Percentiles rank a stretch among this genome's conserved stretches.
Conservation (phyloP, 2,797 vertebrate species). For the Urocyon cinereoargenteus region DNA sequence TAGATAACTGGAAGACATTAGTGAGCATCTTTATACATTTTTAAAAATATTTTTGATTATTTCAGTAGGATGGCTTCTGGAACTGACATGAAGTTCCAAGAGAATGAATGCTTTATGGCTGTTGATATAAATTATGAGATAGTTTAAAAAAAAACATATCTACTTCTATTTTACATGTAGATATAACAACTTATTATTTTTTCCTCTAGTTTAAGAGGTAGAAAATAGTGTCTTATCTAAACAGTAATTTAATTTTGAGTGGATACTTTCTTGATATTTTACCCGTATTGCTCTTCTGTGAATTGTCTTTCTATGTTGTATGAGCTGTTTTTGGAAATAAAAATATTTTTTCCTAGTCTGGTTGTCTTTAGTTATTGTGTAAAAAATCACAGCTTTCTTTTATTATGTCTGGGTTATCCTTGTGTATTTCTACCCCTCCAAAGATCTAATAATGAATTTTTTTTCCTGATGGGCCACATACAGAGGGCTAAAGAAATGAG, state of each 20-base stretch:
- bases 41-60: not conserved
- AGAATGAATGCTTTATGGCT: slow-evolving; percentile 3
- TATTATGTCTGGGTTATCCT: not conserved
- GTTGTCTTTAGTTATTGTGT: not conserved
- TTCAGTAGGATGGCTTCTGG: not conserved
- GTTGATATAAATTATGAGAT: not conserved
- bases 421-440: not conserved
- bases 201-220: not conserved
- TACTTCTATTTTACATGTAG: not conserved
- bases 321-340: slow-evolving; percentile 12
- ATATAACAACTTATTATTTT: not conserved
- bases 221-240: not conserved
- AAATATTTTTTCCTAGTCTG: not conserved
- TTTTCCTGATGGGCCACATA: not conserved
- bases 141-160: not conserved
- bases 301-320: not conserved
- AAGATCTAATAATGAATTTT: not conserved
- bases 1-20: not conserved
- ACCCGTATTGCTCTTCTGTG: not conserved
- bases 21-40: not conserved
- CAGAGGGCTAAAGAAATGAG: not conserved
- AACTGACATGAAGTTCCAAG: not conserved
- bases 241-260: not conserved
- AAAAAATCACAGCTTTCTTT: not conserved
- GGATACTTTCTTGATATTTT: not conserved